Percentiles rank a stretch among this genome's conserved stretches.
Conservation (phyloP, 2,113 vertebrate genomes). For the Beaufortia kweichowensis region DNA sequence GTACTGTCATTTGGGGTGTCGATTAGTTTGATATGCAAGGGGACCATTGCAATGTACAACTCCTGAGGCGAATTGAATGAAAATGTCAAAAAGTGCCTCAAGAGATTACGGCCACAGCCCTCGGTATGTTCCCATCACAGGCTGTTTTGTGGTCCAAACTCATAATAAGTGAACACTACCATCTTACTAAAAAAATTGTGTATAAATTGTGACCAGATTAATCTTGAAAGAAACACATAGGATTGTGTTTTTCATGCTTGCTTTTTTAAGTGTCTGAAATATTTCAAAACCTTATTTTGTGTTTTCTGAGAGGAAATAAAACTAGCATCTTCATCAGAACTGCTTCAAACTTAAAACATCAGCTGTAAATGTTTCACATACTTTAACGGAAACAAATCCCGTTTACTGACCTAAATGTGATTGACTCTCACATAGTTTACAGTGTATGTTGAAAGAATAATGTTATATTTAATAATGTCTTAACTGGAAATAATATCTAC, state of each 20-base stretch:
- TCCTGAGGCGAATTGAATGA: slow-evolving; percentile 46
- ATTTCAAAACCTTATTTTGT: not conserved
- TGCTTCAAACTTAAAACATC: not conserved
- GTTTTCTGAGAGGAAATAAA: not conserved
- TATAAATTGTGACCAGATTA: not conserved
- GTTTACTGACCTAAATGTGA: not conserved
- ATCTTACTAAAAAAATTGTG: slow-evolving; percentile 29
- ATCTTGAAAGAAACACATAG: not conserved
- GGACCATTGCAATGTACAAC: slow-evolving; percentile 41
- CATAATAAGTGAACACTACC: slow-evolving; percentile 32
- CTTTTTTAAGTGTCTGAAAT: not conserved
- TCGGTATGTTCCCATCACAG: not conserved
- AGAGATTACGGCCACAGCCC: slow-evolving; percentile 24
- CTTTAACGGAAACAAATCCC: too few relatives aligned
- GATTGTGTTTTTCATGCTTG: not conserved
- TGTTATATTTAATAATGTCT: not conserved
- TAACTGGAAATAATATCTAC: not conserved
- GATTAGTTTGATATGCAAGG: slow-evolving; percentile 31
- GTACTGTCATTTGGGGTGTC: slow-evolving; percentile 41
- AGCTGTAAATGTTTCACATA: slow-evolving; percentile 2
- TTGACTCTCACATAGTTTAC: slow-evolving; percentile 1
- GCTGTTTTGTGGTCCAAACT: slow-evolving; percentile 29
- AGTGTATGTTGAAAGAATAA: not conserved
- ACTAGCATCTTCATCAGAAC: not conserved
- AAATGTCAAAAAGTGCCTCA: slow-evolving; percentile 52